phyloP scores from a whole-genome alignment of 2,113 vertebrate species.

The Felis catus region F.catus_Fca126_mat1.0 CM031418.1:68925501-68926000 shows the following conservation, averaged over 20 bases:
- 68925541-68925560: not conserved
- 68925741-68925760: not conserved
- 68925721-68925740: not conserved
- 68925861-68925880: not conserved
- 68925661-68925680: not conserved
- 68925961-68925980: not conserved
- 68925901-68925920: not conserved
- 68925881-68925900: not conserved
- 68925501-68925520: not conserved
- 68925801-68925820: not conserved
- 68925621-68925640: not conserved
- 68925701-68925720: not conserved
- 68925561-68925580: not conserved
- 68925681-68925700: not conserved
- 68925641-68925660: not conserved
- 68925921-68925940: not conserved
- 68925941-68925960: slow-evolving; percentile 10
- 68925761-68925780: not conserved
- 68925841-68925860: not conserved
- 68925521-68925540: not conserved
- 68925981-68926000: slow-evolving; percentile 16
- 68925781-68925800: not conserved
- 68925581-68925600: not conserved
- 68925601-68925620: not conserved
- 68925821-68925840: not conserved